Evolutionary conservation across 2,888 invertebrate genomes (phyloP).

Genomic region (Diadegma fenestrale): DNA sequence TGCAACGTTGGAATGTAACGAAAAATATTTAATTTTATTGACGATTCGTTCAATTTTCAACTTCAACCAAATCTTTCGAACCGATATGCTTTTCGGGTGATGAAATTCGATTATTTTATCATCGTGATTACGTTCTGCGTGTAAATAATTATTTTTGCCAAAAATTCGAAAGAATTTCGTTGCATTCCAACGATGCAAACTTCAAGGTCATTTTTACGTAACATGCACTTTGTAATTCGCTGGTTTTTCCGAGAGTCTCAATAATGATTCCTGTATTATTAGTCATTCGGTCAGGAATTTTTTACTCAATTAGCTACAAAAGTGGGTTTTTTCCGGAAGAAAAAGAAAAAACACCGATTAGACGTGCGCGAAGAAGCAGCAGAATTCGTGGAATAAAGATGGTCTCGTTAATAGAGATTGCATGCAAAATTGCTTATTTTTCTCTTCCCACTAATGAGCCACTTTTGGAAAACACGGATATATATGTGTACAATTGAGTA

Average conservation of each 20-base stretch:
- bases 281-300: not conserved
- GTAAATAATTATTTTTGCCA: no score
- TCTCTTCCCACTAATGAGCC: slow-evolving; percentile 28
- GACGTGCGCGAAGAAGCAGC: not conserved
- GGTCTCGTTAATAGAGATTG: slow-evolving; percentile 45
- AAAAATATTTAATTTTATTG: no score
- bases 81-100: no score
- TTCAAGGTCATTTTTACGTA: no score
- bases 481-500: slow-evolving; percentile 22
- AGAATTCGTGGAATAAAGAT: not conserved
- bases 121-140: no score
- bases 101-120: no score
- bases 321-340: not conserved
- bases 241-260: not conserved
- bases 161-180: no score
- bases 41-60: no score
- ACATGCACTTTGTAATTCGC: not conserved
- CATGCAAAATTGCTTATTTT: slow-evolving; percentile 55
- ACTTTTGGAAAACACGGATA: not conserved
- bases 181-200: no score
- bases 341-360: slow-evolving; percentile 4
- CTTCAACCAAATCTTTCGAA: no score
- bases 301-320: not conserved
- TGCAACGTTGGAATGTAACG: no score
- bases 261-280: not conserved